These are phyloP conservation scores for Leptogaster cylindrica DNA, from an alignment of 2,888 invertebrate genomes.

Conservation along the genomic window DNA sequence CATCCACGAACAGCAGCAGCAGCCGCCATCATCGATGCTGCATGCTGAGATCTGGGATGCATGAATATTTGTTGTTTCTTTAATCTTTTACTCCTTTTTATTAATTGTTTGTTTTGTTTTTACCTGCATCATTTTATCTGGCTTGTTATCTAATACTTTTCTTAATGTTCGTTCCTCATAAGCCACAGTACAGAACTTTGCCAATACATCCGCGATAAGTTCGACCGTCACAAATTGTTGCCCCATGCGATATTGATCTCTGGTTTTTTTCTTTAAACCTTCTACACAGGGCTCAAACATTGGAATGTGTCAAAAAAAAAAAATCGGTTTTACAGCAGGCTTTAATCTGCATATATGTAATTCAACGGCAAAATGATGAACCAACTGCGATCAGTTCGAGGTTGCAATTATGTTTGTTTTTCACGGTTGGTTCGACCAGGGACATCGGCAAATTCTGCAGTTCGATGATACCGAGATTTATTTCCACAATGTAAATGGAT, in stretches of 20 bases:
- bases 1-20: too few species aligned
- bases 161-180: constrained; percentile 27
- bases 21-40: neutral
- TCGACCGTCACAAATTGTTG: constrained; percentile 12
- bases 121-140: constrained; percentile 27
- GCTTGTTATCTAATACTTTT: constrained; percentile 33
- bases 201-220: neutral
- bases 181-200: neutral
- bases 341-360: constrained; percentile 17
- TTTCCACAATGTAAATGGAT: too few species aligned
- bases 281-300: neutral
- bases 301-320: neutral
- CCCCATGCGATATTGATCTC: constrained; percentile 21
- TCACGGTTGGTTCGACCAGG: too few species aligned
- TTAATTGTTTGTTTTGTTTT: constrained; percentile 16
- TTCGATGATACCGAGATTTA: too few species aligned
- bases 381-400: too few species aligned
- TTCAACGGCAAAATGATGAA: too few species aligned
- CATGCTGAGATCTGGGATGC: constrained; percentile 9
- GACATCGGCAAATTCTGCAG: too few species aligned
- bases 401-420: too few species aligned
- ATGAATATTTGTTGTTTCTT: too few species aligned
- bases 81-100: too few species aligned
- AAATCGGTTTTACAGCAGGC: too few species aligned
- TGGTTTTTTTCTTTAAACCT: neutral